phyloP scores from a whole-genome alignment of 2,113 vertebrate species.

The Australoheros scitulus region DNA sequence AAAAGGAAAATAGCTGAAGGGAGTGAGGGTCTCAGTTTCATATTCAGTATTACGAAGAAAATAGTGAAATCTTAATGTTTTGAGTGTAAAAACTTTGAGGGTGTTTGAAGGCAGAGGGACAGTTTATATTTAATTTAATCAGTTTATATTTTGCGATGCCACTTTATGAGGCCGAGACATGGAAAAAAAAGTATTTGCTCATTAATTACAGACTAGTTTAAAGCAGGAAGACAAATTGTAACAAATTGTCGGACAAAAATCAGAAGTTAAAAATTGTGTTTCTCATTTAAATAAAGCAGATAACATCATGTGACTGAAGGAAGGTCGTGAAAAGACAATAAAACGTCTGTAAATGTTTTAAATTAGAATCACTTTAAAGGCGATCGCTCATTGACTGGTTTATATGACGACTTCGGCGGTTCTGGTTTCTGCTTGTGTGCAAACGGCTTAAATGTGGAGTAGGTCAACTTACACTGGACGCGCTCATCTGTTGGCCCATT shows the following conservation, averaged over 20 bases:
- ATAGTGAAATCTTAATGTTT: background rate
- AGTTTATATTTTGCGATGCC: background rate
- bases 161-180: background rate
- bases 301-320: background rate
- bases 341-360: rapidly evolving
- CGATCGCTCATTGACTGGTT: background rate
- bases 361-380: background rate
- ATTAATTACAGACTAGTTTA: background rate
- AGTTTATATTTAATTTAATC: background rate
- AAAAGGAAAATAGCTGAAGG: rapidly evolving
- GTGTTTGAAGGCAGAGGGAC: background rate
- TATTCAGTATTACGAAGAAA: background rate
- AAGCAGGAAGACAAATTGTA: too few species aligned
- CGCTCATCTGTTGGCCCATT: conserved; percentile 53
- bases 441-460: conserved; percentile 35
- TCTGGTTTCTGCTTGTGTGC: background rate
- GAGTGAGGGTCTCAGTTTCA: background rate
- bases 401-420: background rate
- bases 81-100: background rate
- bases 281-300: background rate
- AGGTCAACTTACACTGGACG: conserved; percentile 27
- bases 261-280: background rate
- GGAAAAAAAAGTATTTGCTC: background rate
- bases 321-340: rapidly evolving
- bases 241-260: background rate